A percentile compares a stretch with the other conserved stretches of the same genome.
phyloP scores from a whole-genome alignment of 2,113 vertebrate species.

The Chloropsis hardwickii region DNA sequence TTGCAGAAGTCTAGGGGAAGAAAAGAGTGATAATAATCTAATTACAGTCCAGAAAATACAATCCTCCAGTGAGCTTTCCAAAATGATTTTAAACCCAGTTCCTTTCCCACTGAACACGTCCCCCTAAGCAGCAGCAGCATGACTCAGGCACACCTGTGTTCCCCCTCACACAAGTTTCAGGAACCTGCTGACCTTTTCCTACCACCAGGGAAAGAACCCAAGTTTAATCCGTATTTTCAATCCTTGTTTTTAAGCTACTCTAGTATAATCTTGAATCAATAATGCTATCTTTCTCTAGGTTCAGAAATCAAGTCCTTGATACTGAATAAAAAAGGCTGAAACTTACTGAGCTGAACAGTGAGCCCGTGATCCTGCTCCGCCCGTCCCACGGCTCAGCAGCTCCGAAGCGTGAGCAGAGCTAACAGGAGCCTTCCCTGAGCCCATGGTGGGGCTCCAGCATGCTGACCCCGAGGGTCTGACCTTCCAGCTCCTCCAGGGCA shows the following conservation, averaged over 20 bases:
- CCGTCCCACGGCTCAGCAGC: slow-evolving; percentile 29
- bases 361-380: slow-evolving; percentile 40
- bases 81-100: neutral
- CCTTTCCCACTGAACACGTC: neutral
- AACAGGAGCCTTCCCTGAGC: slow-evolving; percentile 30
- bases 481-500: slow-evolving; percentile 16
- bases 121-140: neutral
- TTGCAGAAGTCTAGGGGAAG: slow-evolving; percentile 82
- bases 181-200: neutral
- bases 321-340: slow-evolving; percentile 18
- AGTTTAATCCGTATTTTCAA: neutral
- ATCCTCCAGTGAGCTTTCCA: neutral
- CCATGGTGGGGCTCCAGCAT: slow-evolving; percentile 15
- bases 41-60: neutral
- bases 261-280: neutral
- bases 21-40: neutral
- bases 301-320: slow-evolving; percentile 26
- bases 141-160: neutral
- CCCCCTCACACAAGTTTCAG: neutral
- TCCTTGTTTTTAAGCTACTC: neutral
- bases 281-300: neutral
- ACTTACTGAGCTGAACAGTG: slow-evolving; percentile 64
- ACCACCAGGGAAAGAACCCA: neutral
- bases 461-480: neutral
- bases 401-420: slow-evolving; percentile 9